A percentile compares a stretch with the other conserved stretches of the same genome.
Evolutionary conservation across 2,113 vertebrate species (phyloP).

Genomic region (Gavia stellata): DNA sequence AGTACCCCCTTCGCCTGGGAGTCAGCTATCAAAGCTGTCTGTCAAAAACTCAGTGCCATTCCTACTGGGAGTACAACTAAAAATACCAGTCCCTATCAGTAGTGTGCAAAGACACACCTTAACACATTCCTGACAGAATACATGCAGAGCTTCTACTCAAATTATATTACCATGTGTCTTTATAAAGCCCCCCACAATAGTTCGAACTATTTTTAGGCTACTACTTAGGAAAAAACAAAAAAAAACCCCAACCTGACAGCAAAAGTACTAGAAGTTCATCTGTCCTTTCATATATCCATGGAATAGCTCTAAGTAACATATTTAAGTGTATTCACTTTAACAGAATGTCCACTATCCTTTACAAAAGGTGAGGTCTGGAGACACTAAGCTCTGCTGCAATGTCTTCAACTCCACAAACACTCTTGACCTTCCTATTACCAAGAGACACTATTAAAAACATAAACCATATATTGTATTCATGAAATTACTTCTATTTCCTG

Average conservation of each 20-base stretch:
- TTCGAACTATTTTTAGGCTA: not conserved
- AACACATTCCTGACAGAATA: conserved; percentile 5
- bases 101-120: not conserved
- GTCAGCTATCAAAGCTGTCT: not conserved
- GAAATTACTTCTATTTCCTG: not conserved
- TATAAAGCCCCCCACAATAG: not conserved
- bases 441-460: not conserved
- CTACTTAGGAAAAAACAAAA: not conserved
- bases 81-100: conserved; percentile 31
- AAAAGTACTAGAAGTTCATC: not conserved
- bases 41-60: not conserved
- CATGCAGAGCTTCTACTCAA: not conserved
- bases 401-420: not conserved
- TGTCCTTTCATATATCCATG: not conserved
- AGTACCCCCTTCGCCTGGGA: not conserved
- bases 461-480: not conserved
- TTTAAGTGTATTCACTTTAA: not conserved
- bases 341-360: not conserved
- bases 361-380: not conserved
- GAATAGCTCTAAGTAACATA: not conserved
- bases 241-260: not conserved
- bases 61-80: not conserved
- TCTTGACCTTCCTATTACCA: not conserved
- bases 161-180: not conserved
- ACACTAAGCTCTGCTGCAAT: not conserved